Evolutionary conservation across 1,140 invertebrate genomes (phyloP).

Genomic region (Zaprionus lachaisei): DNA sequence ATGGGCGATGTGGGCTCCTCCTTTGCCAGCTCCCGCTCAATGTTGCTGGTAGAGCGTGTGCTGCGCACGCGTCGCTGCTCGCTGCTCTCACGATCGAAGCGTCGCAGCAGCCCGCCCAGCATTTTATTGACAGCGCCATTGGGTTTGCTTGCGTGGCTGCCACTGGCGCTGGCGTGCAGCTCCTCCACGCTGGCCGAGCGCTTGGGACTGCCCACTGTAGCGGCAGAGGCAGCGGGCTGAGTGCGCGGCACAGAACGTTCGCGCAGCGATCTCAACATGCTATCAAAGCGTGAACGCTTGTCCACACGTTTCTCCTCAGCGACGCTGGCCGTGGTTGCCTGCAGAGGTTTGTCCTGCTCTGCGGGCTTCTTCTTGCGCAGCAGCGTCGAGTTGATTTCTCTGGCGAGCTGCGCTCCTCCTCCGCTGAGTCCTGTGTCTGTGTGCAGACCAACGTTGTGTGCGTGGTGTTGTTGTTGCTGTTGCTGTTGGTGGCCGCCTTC

Average conservation of each 20-base stretch:
- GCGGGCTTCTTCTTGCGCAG: conserved; percentile 60
- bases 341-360: conserved; percentile 35
- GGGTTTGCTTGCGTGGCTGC: conserved; percentile 85
- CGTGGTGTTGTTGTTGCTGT: background rate
- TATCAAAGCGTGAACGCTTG: conserved; percentile 85
- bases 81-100: conserved; percentile 86
- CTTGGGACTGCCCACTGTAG: conserved; percentile 85
- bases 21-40: conserved; percentile 67
- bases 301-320: conserved; percentile 64
- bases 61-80: conserved; percentile 68
- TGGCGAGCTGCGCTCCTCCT: conserved; percentile 44
- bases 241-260: conserved; percentile 88
- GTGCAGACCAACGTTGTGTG: conserved; percentile 47
- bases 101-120: conserved; percentile 89
- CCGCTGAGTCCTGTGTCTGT: conserved; percentile 57
- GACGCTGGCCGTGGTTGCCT: background rate
- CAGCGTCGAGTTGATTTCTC: conserved; percentile 33
- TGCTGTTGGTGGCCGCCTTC: conserved; percentile 32
- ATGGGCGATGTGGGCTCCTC: conserved; percentile 60
- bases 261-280: conserved; percentile 86
- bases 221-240: conserved; percentile 76
- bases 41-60: conserved; percentile 79
- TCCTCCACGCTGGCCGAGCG: conserved; percentile 89
- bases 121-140: conserved; percentile 87
- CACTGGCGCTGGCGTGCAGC: conserved; percentile 84